These are phyloP conservation scores for Bradypus variegatus DNA, from an alignment of 2,797 vertebrate genomes.

Conservation along the genomic window DNA sequence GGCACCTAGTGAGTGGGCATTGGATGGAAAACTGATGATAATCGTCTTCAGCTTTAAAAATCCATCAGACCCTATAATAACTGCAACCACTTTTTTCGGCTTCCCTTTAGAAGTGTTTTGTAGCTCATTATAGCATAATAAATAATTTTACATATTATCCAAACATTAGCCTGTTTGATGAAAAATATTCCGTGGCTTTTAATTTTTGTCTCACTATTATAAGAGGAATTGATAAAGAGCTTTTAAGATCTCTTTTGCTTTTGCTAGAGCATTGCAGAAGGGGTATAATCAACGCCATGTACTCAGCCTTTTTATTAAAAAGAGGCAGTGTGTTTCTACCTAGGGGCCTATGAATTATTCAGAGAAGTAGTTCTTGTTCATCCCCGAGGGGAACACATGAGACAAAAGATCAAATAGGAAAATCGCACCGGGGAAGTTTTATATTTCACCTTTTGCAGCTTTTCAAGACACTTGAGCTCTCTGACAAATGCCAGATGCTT, in stretches of 20 bases:
- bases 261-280: not conserved
- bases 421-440: constrained; percentile 58
- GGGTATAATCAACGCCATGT: constrained; percentile 24
- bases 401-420: constrained; percentile 71
- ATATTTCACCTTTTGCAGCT: constrained; percentile 64
- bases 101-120: not conserved
- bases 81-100: not conserved
- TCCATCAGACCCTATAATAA: constrained; percentile 10
- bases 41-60: constrained; percentile 22
- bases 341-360: constrained; percentile 71
- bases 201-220: constrained; percentile 25
- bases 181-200: constrained; percentile 36
- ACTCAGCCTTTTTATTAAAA: constrained; percentile 56
- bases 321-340: constrained; percentile 56
- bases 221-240: constrained; percentile 37
- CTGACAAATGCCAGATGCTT: constrained; percentile 50
- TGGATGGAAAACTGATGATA: not conserved
- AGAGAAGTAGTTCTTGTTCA: constrained; percentile 63
- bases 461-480: constrained; percentile 61
- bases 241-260: constrained; percentile 17
- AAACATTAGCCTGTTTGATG: constrained; percentile 40
- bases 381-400: constrained; percentile 67
- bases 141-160: constrained; percentile 36
- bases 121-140: constrained; percentile 24
- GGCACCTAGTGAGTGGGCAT: not conserved